phyloP scores from a whole-genome alignment of 2,888 invertebrate species.

The Brachyopa scutellaris region DNA sequence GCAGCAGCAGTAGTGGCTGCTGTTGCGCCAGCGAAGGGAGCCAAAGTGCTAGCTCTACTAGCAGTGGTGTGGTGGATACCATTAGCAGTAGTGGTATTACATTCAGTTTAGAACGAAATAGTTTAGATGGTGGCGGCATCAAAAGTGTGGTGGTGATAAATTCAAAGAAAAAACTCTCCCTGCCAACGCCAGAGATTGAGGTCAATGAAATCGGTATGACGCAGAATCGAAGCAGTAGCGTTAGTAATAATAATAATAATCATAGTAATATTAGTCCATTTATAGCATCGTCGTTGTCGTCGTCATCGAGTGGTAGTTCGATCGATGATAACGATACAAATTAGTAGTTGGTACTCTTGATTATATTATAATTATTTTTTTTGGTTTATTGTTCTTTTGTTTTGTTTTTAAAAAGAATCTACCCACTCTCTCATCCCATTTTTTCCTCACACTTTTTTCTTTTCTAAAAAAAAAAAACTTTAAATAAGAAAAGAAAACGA shows the following conservation, averaged over 20 bases:
- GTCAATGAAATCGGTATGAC: constrained; percentile 50
- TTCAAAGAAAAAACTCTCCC: constrained; percentile 62
- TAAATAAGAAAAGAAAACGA: constrained; percentile 10
- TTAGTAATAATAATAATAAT: constrained; percentile 54
- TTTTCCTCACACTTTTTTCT: constrained; percentile 25
- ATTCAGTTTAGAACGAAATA: constrained; percentile 58
- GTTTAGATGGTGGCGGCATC: constrained; percentile 35
- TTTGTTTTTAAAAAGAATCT: constrained; percentile 33
- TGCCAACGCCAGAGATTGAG: constrained; percentile 66
- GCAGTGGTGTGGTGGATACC: constrained; percentile 66
- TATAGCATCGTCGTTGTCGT: constrained; percentile 39
- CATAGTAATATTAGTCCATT: constrained; percentile 45
- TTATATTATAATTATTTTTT: constrained; percentile 27
- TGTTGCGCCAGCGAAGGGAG: constrained; percentile 73
- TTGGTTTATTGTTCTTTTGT: constrained; percentile 7
- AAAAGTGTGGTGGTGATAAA: constrained; percentile 33
- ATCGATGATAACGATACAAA: constrained; percentile 62
- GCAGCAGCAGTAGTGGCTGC: constrained; percentile 73
- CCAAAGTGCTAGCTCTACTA: constrained; percentile 73
- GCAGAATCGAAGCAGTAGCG: constrained; percentile 64
- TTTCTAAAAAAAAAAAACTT: constrained; percentile 11
- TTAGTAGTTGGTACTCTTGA: constrained; percentile 56
- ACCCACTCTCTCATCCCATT: constrained; percentile 60
- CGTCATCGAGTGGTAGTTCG: constrained; percentile 69
- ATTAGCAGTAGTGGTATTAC: constrained; percentile 50